Base-by-base conservation (phyloP, 2,113 vertebrate species). In the Xiphophorus maculatus region DNA sequence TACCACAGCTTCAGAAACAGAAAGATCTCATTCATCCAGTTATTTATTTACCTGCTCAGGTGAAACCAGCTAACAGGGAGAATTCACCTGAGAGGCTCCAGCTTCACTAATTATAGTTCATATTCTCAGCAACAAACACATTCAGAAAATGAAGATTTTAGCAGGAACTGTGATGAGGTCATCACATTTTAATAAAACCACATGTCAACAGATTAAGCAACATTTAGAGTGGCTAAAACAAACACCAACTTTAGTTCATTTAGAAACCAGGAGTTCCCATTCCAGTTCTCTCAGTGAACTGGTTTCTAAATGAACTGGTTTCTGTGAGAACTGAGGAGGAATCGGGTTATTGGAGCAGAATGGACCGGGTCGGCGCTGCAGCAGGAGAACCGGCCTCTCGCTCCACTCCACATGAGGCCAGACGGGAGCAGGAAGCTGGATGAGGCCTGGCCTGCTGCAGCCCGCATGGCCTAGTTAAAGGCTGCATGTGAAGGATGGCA, bases 401-500 rank as follows among this genome's bases (percentile, higher is more conserved):
- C 72, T 42, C 75, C 64, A 66, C 58, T 60, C 66, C 0, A 37
- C 62, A 10, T 29, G 74, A 30, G 4, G 72, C 62, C 66, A 12
- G 62, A 66, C 35, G 29, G 29, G 51, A 28, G 79, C 29, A 72
- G 33, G 42, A 75, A 89, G 89, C 48, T 91, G 93, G 93, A 91
- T 93, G 85, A 84, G 93, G 87, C 68, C 93, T 93, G 84, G 94
- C 94, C 93, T 91, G 88, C 93, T 92, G 35, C 35, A 37, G 35
- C 35, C 9, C 2, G 2, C 9, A 37, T 0, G 35, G 35, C 35
- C 35, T 37, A 37, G 35, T 37, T 37, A 96, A 94, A 54, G 73
- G 86, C 94, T 85, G 94, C 96, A 97, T 96, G 95, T 96, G 96
- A 95, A 44, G 42, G 42, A 44, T 15, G 14, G 13, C 12, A 14